Conservation (phyloP, 1,140 invertebrate species). For the Drosophila willistoni region DNA sequence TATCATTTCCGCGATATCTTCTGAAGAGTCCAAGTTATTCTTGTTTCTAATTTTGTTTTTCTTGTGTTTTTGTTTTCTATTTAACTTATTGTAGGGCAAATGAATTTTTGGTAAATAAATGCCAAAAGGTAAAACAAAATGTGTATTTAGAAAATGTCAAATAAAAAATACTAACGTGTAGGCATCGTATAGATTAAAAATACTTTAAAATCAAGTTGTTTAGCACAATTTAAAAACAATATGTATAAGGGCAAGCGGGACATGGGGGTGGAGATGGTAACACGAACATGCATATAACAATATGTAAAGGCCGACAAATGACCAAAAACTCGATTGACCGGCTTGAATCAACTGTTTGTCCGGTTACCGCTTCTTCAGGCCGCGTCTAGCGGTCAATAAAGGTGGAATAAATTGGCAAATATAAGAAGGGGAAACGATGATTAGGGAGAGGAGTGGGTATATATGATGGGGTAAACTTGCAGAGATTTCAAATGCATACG, state of each 20-base stretch:
- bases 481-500: slow-evolving; percentile 51
- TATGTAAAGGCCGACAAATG: slow-evolving; percentile 35
- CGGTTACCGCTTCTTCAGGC: slow-evolving; percentile 39
- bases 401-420: slow-evolving; percentile 69
- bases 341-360: slow-evolving; percentile 35
- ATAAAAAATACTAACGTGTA: not conserved
- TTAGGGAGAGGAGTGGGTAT: not conserved
- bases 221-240: slow-evolving; percentile 38
- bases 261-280: not conserved
- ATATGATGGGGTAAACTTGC: slow-evolving; percentile 1
- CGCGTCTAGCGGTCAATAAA: slow-evolving; percentile 69
- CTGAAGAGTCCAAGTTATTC: too few relatives aligned
- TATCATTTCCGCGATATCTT: too few relatives aligned
- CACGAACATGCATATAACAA: slow-evolving; percentile 12
- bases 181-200: slow-evolving; percentile 1
- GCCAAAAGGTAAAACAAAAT: not conserved
- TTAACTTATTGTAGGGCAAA: not conserved
- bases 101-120: not conserved
- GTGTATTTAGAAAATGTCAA: slow-evolving; percentile 49
- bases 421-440: slow-evolving; percentile 21
- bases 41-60: too few relatives aligned
- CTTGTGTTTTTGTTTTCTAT: too few relatives aligned
- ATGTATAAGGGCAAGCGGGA: slow-evolving; percentile 3
- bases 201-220: slow-evolving; percentile 28
- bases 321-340: slow-evolving; percentile 68